phyloP scores from a whole-genome alignment of 2,888 invertebrate genomes.

The Noctuana brunneofusca region DNA sequence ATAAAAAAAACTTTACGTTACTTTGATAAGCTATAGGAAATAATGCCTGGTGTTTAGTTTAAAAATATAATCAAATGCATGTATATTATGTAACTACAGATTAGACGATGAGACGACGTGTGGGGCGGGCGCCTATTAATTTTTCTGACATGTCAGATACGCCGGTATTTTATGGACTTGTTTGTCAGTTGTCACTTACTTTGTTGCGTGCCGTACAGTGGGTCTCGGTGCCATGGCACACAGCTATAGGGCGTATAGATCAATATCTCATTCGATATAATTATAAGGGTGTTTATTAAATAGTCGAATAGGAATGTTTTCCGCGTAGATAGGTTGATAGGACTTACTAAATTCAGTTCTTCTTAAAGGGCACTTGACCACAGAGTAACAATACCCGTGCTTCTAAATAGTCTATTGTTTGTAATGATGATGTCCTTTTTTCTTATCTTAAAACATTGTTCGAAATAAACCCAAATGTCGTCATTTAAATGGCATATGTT shows the following conservation, averaged over 20 bases:
- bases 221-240: background rate
- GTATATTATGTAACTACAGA: conserved; percentile 14
- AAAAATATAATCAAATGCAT: conserved; percentile 12
- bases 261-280: conserved; percentile 7
- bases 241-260: conserved; percentile 14
- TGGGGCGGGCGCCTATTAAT: conserved; percentile 28
- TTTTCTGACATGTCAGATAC: conserved; percentile 25
- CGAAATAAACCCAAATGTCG: too few relatives aligned
- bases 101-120: conserved; percentile 20
- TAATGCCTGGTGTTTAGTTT: background rate
- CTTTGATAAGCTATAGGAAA: conserved; percentile 18
- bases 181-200: conserved; percentile 30
- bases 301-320: background rate
- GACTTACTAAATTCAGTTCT: too few relatives aligned
- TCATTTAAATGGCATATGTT: background rate
- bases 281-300: background rate
- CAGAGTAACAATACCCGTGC: too few relatives aligned
- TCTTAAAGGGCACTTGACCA: too few relatives aligned
- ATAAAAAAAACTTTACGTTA: too few relatives aligned
- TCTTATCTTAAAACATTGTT: too few relatives aligned
- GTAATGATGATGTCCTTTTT: too few relatives aligned
- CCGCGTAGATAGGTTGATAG: too few relatives aligned
- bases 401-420: too few relatives aligned
- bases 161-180: conserved; percentile 16
- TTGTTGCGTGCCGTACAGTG: conserved; percentile 3